Evolutionary conservation across 2,113 vertebrate species (phyloP), one percentile per base, ranked within the genome.

Genomic region (Pluvianellus socialis): DNA sequence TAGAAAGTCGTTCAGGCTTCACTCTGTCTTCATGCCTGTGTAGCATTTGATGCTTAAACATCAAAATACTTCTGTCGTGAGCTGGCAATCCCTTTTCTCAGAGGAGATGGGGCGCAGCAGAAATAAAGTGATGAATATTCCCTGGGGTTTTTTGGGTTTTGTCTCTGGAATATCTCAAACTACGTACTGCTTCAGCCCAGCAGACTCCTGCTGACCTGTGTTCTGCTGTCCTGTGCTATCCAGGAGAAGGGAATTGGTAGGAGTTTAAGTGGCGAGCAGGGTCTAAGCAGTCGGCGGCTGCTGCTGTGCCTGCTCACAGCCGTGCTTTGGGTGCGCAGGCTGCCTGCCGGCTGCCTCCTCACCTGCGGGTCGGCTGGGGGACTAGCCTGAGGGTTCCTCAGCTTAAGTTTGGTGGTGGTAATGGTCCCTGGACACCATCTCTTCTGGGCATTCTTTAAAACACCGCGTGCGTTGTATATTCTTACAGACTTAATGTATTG

Each of bases 251-350:
- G 53, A 45, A 5, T 13, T 12, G 24, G 38, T 44, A 11, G 77
- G 63, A 59, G 28, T 10, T 30, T 4, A n/a, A 35, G 63, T 21
- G 7, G 62, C 1, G 16, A 14, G 8, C 5, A 7, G 30, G 22
- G 27, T 30, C 10, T 7, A 2, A 20, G 30, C 28, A 9, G 18
- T 10, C 11, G 21, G 40, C 6, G 5, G 66, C 42, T 13, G 58
- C 27, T 15, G 30, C 21, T 2, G 5, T 24, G 56, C 14, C 15
- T 3, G 22, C 42, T 73, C 22, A 1, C 30, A n/a, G 47, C 83
- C 16, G 24, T 4, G 10, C 35, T 21, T 3, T 14, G 8, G 17
- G 12, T 22, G 3, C 1, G 0, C 1, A 1, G 4, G 38, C 85
- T 67, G 53, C 45, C 22, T n/a, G 7, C 1, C 1, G 3, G 38